Evolutionary conservation across 2,797 vertebrate genomes (phyloP).

Genomic region (Pelobates cultripes): DNA sequence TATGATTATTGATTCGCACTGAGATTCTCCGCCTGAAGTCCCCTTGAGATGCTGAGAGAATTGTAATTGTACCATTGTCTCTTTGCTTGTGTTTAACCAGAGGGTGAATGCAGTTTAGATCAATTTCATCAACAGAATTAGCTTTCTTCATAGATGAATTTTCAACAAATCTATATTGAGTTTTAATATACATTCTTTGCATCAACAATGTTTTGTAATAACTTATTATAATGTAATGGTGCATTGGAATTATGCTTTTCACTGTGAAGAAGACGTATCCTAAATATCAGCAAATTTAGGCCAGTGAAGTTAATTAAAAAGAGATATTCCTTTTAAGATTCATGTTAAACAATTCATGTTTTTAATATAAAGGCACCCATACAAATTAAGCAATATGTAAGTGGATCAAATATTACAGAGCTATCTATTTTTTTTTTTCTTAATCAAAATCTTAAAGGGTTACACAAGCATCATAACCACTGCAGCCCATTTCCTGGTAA

Average conservation of each 20-base stretch:
- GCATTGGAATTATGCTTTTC: neutral
- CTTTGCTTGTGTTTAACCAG: constrained; percentile 22
- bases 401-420: too few relatives aligned
- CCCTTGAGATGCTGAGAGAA: constrained; percentile 58
- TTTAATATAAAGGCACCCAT: too few relatives aligned
- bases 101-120: constrained; percentile 15
- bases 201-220: neutral
- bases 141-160: neutral
- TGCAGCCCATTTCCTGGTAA: too few relatives aligned
- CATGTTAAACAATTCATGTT: too few relatives aligned
- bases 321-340: too few relatives aligned
- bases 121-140: neutral
- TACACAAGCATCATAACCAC: too few relatives aligned
- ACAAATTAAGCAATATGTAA: too few relatives aligned
- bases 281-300: too few relatives aligned
- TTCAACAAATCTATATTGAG: neutral
- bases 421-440: too few relatives aligned
- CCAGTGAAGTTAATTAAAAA: too few relatives aligned
- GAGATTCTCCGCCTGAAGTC: constrained; percentile 47
- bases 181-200: neutral
- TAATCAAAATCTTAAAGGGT: too few relatives aligned
- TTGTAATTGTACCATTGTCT: constrained; percentile 53
- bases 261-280: neutral
- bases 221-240: neutral
- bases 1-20: constrained; percentile 62